Evolutionary conservation across 1,140 invertebrate species (phyloP).

Genomic region (Eupristina koningsbergeri): DNA sequence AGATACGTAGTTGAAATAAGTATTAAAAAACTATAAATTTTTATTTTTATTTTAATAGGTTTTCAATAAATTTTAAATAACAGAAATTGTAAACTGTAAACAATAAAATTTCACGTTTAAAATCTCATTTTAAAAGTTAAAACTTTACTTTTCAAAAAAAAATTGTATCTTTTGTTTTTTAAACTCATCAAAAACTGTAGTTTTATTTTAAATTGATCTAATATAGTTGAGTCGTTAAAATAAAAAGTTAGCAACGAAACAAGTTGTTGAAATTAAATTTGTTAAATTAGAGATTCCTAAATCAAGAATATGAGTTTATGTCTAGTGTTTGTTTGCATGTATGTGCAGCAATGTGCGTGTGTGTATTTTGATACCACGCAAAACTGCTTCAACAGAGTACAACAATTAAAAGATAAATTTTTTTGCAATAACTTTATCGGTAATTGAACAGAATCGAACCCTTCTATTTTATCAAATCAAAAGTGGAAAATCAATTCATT

Average conservation of each 20-base stretch:
- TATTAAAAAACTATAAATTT: no score
- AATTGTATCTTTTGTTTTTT: no score
- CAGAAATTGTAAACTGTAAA: no score
- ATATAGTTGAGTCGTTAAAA: background rate
- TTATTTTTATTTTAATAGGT: no score
- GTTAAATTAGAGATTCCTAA: background rate
- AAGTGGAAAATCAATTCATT: slow-evolving; percentile 43
- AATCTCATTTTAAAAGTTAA: background rate
- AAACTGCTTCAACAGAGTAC: background rate
- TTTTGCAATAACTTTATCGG: background rate
- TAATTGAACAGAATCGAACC: background rate
- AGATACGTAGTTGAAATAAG: no score
- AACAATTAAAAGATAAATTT: background rate
- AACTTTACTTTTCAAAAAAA: no score
- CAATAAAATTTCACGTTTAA: background rate
- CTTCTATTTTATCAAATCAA: background rate
- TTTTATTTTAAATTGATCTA: background rate
- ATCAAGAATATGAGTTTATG: background rate
- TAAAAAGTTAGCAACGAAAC: background rate
- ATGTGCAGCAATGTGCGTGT: no score
- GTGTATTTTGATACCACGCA: background rate
- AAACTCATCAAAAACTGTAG: background rate
- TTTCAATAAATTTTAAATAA: no score
- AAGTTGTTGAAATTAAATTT: background rate
- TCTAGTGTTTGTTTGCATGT: background rate